Evolutionary conservation across 2,797 vertebrate species (phyloP), one percentile per base, ranked within the genome.

Genomic region (Neosilurus mollespiculum): DNA sequence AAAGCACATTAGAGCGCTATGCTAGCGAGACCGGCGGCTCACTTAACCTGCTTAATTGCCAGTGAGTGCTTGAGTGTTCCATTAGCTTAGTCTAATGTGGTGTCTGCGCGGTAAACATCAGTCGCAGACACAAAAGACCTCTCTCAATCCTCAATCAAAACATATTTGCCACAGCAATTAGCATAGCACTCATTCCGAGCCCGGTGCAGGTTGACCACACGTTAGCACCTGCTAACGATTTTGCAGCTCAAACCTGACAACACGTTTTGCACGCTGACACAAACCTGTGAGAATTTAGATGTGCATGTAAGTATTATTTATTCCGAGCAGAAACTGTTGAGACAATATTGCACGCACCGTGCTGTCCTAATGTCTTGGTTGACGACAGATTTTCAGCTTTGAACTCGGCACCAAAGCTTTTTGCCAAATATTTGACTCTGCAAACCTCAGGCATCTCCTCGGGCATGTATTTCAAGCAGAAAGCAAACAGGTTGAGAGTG

Each of bases 41-140:
- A 83, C 77, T 83, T 75, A 72, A 77, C 58, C 75, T 82, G 66
- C 73, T 84, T 86, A 85, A 87, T 87, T 85, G 59, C 51, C 84
- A 82, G 84, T 77, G 81, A 88, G 83, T 87, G 84, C 87, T 78
- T 78, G 70, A 87, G 86, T 81, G 82, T 82, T 86, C 83, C 87
- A 87, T 87, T 88, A 87, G 53, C 20, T 49, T 77, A 12, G 65
- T 51, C 64, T 70, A 78, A 83, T 64, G 85, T 87, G 87, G 84
- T 73, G 65, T 85, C 84, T 88, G 80, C 73, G 80, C 58, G 49
- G 81, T 87, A 88, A 87, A 88, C 84, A 85, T 61, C 78, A 81
- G 83, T 71, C 81, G 51, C 81, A 79, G 65, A 77, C 83, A 86
- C 88, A 87, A 85, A 87, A 53, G 61, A 64, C 78, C 81, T 82